A percentile compares a stretch with the other conserved stretches of the same genome.
Conservation (phyloP, 2,113 vertebrate species). For the Lipophrys pholis region DNA sequence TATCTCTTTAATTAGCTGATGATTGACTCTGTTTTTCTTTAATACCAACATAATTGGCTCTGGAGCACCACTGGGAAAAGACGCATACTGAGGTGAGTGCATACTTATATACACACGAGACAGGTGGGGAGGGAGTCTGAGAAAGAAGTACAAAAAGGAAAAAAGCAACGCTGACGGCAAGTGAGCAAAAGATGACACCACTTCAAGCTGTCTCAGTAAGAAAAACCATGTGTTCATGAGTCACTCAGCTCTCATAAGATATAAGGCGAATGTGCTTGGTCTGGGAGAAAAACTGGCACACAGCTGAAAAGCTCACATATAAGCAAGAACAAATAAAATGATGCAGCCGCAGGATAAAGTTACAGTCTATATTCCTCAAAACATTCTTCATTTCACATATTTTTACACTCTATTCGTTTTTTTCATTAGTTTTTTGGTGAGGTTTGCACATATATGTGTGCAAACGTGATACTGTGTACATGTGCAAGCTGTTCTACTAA, state of each 20-base stretch:
- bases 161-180: not conserved
- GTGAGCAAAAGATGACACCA: constrained; percentile 45
- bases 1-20: constrained; percentile 65
- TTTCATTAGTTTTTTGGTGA: no score
- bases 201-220: constrained; percentile 24
- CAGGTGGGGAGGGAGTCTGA: not conserved
- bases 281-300: constrained; percentile 35
- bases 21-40: constrained; percentile 62
- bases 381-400: not conserved
- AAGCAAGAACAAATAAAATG: constrained; percentile 22
- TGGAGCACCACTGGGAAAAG: constrained; percentile 38
- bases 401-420: no score
- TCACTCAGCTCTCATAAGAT: constrained; percentile 44
- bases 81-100: not conserved
- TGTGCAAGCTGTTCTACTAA: no score
- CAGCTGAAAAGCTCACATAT: constrained; percentile 10
- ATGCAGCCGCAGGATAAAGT: not conserved
- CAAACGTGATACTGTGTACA: no score
- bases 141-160: not conserved
- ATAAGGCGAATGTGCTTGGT: constrained; percentile 54
- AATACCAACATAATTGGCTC: constrained; percentile 69
- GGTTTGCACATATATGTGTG: no score
- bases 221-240: constrained; percentile 43
- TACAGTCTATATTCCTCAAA: not conserved
- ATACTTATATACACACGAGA: constrained; percentile 6